These are phyloP conservation scores for Abrostola tripartita DNA, from an alignment of 2,888 invertebrate species.

Conservation along the genomic window DNA sequence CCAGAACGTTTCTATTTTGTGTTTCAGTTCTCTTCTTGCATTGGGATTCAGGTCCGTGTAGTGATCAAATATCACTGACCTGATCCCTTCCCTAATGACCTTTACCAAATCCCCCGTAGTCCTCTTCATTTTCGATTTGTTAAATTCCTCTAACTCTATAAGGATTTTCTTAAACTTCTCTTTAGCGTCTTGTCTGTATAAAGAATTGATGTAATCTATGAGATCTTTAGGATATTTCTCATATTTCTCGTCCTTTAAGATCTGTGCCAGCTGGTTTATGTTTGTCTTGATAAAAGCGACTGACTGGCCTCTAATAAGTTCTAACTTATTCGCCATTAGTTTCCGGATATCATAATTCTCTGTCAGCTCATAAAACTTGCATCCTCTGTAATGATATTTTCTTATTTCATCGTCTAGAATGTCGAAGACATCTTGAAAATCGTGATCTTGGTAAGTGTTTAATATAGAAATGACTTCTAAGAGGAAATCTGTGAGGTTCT, in stretches of 20 bases:
- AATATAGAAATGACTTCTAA: conserved; percentile 54
- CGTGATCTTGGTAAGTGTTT: conserved; percentile 60
- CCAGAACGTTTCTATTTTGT: conserved; percentile 37
- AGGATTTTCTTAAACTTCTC: conserved; percentile 56
- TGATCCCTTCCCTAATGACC: conserved; percentile 57
- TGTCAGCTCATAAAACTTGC: conserved; percentile 61
- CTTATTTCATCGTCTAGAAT: conserved; percentile 62
- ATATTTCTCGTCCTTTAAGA: conserved; percentile 43
- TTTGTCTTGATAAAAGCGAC: conserved; percentile 47
- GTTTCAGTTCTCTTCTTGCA: conserved; percentile 55
- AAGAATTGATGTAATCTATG: conserved; percentile 62
- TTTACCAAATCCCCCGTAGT: conserved; percentile 50
- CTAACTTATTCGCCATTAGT: conserved; percentile 55
- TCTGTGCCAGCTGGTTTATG: conserved; percentile 42
- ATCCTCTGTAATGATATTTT: conserved; percentile 62
- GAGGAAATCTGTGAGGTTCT: conserved; percentile 68
- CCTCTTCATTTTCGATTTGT: conserved; percentile 44
- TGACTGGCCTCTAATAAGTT: conserved; percentile 45
- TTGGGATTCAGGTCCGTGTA: conserved; percentile 59
- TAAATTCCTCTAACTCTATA: conserved; percentile 57
- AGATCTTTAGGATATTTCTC: conserved; percentile 43
- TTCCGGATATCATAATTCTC: conserved; percentile 53
- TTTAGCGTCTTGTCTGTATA: conserved; percentile 57
- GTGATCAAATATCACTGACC: conserved; percentile 65
- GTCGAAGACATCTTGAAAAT: conserved; percentile 59